A percentile compares a stretch with the other conserved stretches of the same genome.
These are phyloP conservation scores for Leptosomus discolor DNA, from an alignment of 2,113 vertebrate species.

Conservation along the genomic window DNA sequence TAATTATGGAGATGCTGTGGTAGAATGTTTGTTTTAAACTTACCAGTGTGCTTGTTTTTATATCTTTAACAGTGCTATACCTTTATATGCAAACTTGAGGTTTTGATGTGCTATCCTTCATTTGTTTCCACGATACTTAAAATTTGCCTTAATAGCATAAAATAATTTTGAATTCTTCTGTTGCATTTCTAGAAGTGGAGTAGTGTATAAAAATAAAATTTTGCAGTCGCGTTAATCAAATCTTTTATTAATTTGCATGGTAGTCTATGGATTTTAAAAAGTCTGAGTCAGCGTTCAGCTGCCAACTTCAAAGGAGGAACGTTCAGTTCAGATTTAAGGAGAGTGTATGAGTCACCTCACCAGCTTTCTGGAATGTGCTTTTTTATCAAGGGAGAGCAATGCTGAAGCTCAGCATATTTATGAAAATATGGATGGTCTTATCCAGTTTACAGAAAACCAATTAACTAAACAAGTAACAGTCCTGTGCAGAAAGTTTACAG, in stretches of 20 bases:
- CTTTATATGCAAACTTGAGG: not conserved
- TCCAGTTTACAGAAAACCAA: not conserved
- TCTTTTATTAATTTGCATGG: not conserved
- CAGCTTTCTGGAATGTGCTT: constrained; percentile 37
- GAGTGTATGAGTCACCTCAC: constrained; percentile 20
- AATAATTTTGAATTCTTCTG: not conserved
- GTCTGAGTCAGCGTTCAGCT: constrained; percentile 15
- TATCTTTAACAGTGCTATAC: not conserved
- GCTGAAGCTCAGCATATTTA: not conserved
- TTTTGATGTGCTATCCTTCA: not conserved
- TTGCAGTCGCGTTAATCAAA: not conserved
- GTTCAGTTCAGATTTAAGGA: not conserved
- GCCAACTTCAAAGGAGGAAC: not conserved
- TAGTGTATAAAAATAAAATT: not conserved
- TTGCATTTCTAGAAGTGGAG: not conserved
- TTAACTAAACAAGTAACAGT: not conserved
- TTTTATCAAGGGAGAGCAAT: not conserved
- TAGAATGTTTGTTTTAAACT: not conserved
- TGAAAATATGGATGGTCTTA: not conserved
- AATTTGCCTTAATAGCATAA: not conserved
- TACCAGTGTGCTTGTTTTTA: not conserved
- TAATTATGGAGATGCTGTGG: not conserved
- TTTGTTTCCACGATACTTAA: not conserved
- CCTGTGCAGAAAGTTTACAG: not conserved
- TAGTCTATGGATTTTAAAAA: not conserved